These are phyloP conservation scores for Diplodus sargus DNA, from an alignment of 2,797 vertebrate genomes.

Conservation along the genomic window DNA sequence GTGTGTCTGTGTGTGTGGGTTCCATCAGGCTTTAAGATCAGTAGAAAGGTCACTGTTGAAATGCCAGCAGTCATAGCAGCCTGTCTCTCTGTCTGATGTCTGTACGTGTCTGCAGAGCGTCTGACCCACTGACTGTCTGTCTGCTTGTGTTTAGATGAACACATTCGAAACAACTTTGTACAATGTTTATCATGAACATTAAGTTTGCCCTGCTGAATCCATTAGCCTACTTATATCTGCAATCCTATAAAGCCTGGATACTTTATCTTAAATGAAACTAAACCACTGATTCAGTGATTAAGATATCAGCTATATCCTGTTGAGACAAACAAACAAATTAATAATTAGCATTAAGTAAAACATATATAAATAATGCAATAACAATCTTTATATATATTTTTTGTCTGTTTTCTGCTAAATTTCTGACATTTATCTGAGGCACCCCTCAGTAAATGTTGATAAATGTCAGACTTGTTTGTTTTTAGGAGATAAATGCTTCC, in stretches of 20 bases:
- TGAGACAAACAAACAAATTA: too few relatives aligned
- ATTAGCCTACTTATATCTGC: too few relatives aligned
- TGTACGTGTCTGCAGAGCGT: neutral
- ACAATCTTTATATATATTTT: too few relatives aligned
- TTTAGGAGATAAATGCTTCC: too few relatives aligned
- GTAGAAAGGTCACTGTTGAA: slow-evolving; percentile 64
- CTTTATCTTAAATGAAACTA: neutral
- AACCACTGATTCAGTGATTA: neutral
- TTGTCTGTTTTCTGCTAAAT: too few relatives aligned
- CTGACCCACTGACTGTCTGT: neutral
- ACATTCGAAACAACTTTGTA: neutral
- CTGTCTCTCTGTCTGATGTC: slow-evolving; percentile 19
- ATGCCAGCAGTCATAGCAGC: slow-evolving; percentile 40
- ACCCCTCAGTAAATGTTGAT: too few relatives aligned
- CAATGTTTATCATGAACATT: neutral
- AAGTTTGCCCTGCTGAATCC: neutral
- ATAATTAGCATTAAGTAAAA: too few relatives aligned
- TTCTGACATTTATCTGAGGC: too few relatives aligned
- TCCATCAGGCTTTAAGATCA: slow-evolving; percentile 32
- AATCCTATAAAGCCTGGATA: too few relatives aligned
- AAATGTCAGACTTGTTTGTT: too few relatives aligned
- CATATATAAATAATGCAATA: too few relatives aligned
- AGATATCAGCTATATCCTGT: too few relatives aligned
- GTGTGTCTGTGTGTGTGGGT: slow-evolving; percentile 9
- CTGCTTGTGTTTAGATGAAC: slow-evolving; percentile 8